A percentile compares a stretch with the other conserved stretches of the same genome.
These are phyloP conservation scores for Synanceia verrucosa DNA, from an alignment of 2,797 vertebrate genomes.

Conservation along the genomic window DNA sequence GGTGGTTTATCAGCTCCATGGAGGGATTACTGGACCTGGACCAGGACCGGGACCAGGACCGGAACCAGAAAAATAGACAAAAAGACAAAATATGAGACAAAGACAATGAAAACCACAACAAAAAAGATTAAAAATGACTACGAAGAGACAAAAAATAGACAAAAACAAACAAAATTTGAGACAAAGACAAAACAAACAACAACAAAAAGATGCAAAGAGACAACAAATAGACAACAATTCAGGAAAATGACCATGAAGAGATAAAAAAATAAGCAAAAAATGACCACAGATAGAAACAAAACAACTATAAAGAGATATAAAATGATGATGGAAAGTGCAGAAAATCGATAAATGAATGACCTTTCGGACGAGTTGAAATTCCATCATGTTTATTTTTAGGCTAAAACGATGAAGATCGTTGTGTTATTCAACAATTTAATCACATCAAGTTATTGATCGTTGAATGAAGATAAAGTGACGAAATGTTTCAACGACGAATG, in stretches of 20 bases:
- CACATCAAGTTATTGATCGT: background rate
- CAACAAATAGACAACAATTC: background rate
- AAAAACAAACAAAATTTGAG: background rate
- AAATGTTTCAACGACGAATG: no score
- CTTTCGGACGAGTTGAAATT: background rate
- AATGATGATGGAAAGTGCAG: no score
- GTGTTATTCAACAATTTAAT: background rate
- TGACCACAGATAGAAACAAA: background rate
- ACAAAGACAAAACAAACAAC: no score
- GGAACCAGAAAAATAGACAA: background rate
- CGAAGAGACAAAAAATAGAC: no score
- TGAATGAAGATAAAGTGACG: no score
- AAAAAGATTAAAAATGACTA: background rate
- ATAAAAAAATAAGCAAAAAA: background rate
- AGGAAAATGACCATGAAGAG: rapidly evolving
- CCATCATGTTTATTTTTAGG: background rate
- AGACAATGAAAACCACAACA: no score
- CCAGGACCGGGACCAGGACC: background rate
- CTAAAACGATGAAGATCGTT: background rate
- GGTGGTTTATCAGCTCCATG: background rate
- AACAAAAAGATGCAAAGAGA: background rate
- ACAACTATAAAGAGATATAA: no score
- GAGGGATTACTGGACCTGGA: background rate
- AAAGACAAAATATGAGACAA: background rate
- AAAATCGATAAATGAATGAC: no score